Conservation (phyloP, 2,113 vertebrate genomes). For the Puma concolor region DNA sequence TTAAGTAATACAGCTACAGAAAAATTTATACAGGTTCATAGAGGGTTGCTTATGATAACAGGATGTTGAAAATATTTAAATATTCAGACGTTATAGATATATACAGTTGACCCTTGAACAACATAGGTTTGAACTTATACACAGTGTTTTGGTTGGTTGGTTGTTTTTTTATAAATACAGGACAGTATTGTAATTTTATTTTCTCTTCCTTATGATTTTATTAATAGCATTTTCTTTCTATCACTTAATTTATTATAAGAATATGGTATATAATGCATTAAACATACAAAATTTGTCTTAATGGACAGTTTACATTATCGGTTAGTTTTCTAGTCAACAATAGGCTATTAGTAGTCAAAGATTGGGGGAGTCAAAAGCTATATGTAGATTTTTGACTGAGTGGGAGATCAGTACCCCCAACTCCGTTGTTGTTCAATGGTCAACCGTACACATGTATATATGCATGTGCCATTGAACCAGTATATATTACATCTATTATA, state of each 20-base stretch:
- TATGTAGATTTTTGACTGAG: background rate
- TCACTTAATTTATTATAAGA: background rate
- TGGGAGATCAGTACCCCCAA: background rate
- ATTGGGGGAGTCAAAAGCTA: background rate
- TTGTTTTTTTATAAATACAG: background rate
- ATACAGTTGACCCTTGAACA: background rate
- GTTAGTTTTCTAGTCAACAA: background rate
- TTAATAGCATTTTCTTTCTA: background rate
- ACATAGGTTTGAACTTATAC: background rate
- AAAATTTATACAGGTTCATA: background rate
- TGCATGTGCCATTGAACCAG: background rate
- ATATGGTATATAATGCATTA: background rate
- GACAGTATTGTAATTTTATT: background rate
- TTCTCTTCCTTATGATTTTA: background rate
- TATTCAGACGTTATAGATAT: background rate
- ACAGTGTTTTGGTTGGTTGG: background rate
- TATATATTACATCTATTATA: background rate
- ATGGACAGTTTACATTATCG: background rate
- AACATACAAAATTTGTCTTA: background rate
- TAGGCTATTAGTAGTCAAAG: background rate
- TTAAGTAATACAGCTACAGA: background rate
- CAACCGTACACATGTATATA: background rate
- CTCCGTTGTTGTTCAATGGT: background rate
- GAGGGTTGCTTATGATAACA: background rate
- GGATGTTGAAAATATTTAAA: background rate